A percentile compares a stretch with the other conserved stretches of the same genome.
Conservation (phyloP, 2,888 invertebrate species). For the Heliconius erato region DNA sequence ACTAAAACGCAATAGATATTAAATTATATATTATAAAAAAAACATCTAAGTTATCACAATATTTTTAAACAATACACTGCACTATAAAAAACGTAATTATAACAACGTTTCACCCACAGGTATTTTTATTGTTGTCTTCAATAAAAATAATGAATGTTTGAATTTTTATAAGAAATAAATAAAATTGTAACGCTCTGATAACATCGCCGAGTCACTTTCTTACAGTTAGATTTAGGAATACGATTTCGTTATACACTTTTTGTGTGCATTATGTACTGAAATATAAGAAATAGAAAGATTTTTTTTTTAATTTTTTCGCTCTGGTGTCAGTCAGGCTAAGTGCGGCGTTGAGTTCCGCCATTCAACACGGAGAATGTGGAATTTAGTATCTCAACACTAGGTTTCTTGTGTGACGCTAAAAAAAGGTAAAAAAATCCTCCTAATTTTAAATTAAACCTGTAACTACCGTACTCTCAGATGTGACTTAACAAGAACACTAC, state of each 20-base stretch:
- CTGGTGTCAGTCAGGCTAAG: no score
- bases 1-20: neutral
- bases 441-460: neutral
- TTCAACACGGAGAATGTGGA: no score
- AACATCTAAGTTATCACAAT: neutral
- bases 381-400: no score
- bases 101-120: neutral
- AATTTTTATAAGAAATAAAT: conserved; percentile 23
- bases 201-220: neutral
- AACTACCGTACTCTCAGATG: neutral
- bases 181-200: conserved; percentile 30
- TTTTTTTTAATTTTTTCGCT: no score
- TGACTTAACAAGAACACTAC: neutral
- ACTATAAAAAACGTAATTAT: no score
- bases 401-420: no score
- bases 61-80: neutral
- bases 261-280: neutral
- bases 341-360: no score
- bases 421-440: neutral
- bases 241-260: neutral
- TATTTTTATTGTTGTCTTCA: conserved; percentile 16
- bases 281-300: no score
- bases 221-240: neutral
- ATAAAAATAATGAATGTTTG: neutral
- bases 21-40: neutral